Conservation (phyloP, 2,888 invertebrate genomes). For the Campoletis raptor region DNA sequence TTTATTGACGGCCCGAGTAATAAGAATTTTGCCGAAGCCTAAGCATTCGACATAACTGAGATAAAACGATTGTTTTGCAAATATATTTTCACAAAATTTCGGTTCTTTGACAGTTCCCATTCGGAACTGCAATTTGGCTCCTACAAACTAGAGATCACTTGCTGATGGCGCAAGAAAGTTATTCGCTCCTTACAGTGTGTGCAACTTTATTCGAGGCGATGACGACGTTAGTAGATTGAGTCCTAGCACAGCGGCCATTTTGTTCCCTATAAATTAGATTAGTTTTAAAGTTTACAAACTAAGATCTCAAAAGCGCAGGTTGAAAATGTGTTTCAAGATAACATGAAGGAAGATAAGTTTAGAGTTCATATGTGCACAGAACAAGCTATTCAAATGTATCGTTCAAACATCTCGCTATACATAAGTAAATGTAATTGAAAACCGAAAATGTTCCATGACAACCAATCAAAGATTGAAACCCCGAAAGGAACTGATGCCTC, state of each 20-base stretch:
- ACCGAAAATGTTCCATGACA: neutral
- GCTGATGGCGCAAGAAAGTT: conserved; percentile 41
- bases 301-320: conserved; percentile 60
- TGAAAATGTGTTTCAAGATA: conserved; percentile 71
- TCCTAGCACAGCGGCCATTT: conserved; percentile 74
- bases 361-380: conserved; percentile 73
- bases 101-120: neutral
- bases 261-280: conserved; percentile 82
- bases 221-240: conserved; percentile 42
- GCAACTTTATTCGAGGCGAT: conserved; percentile 28
- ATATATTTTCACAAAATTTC: neutral
- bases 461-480: conserved; percentile 7
- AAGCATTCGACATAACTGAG: conserved; percentile 67
- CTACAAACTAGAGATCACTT: conserved; percentile 19
- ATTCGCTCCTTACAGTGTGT: conserved; percentile 30
- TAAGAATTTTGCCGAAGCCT: conserved; percentile 76
- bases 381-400: conserved; percentile 70
- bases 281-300: conserved; percentile 80
- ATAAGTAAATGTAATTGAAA: neutral
- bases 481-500: neutral
- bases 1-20: conserved; percentile 72
- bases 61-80: neutral
- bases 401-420: neutral
- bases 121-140: conserved; percentile 15
- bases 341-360: conserved; percentile 76